Percentiles rank a stretch among this genome's conserved stretches.
Evolutionary conservation across 2,888 invertebrate species (phyloP).

Genomic region (Melanophora roralis): DNA sequence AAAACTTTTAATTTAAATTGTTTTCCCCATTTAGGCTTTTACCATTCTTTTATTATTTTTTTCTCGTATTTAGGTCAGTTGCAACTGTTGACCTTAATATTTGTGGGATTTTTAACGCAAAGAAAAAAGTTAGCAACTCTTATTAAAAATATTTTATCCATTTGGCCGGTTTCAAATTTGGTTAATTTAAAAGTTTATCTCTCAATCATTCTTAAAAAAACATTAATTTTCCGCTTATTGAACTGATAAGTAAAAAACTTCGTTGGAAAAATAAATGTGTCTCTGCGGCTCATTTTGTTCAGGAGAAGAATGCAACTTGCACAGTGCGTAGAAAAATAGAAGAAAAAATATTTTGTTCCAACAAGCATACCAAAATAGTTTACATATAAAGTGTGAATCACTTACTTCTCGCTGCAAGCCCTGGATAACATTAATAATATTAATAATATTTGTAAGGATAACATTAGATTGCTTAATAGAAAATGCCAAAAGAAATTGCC

Average conservation of each 20-base stretch:
- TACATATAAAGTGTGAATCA: no score
- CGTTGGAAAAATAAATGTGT: slow-evolving; percentile 6
- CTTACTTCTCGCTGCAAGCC: no score
- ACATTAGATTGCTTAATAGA: no score
- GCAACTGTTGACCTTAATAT: slow-evolving; percentile 49
- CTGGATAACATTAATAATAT: no score
- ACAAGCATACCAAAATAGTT: no score
- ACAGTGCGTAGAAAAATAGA: slow-evolving; percentile 16
- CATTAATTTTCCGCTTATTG: slow-evolving; percentile 59
- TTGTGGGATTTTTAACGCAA: slow-evolving; percentile 36
- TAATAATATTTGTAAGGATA: no score
- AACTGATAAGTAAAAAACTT: slow-evolving; percentile 50
- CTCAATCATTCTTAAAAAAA: slow-evolving; percentile 53
- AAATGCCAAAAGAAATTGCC: no score
- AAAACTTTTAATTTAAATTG: slow-evolving; percentile 36
- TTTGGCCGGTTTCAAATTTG: slow-evolving; percentile 18
- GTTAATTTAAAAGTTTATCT: slow-evolving; percentile 52
- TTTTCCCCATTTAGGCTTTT: not conserved
- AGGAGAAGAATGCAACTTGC: slow-evolving; percentile 7
- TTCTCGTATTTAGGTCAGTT: not conserved
- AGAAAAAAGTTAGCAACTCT: not conserved
- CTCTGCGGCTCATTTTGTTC: slow-evolving; percentile 20
- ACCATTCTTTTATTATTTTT: not conserved
- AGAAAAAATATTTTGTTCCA: no score
- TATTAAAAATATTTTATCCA: slow-evolving; percentile 35